phyloP scores from a whole-genome alignment of 2,888 invertebrate species.

The Atherix ibis region DNA sequence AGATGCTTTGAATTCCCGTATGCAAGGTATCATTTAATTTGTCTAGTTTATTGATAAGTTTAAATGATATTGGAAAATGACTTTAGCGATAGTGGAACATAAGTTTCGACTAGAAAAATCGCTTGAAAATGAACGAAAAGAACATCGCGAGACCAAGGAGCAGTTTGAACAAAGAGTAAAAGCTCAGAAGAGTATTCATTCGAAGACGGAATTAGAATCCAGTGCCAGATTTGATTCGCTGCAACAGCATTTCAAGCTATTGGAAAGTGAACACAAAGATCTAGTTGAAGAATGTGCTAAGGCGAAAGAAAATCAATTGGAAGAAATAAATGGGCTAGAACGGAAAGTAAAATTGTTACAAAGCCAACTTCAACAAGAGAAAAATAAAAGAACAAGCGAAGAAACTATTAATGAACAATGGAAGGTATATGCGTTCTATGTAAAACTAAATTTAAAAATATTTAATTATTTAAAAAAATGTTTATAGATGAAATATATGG shows the following conservation, averaged over 20 bases:
- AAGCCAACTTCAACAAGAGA: conserved; percentile 34
- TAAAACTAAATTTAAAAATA: neutral
- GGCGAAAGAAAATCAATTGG: conserved; percentile 33
- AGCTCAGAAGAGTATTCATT: conserved; percentile 34
- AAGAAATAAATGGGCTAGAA: conserved; percentile 34
- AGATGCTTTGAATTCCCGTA: conserved; percentile 39
- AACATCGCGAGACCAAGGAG: conserved; percentile 36
- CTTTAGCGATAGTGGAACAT: conserved; percentile 39
- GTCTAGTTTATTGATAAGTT: too few relatives aligned
- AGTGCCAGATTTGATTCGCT: conserved; percentile 38
- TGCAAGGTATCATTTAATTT: conserved; percentile 43
- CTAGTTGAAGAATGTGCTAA: conserved; percentile 35
- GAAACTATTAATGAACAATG: conserved; percentile 29
- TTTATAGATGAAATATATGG: conserved; percentile 22
- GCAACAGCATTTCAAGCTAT: conserved; percentile 38
- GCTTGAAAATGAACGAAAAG: conserved; percentile 38
- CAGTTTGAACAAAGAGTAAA: conserved; percentile 35
- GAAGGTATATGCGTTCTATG: conserved; percentile 24
- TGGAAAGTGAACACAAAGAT: conserved; percentile 37
- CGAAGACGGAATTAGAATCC: conserved; percentile 35
- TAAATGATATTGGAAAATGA: too few relatives aligned
- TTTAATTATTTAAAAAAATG: neutral
- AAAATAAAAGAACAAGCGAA: conserved; percentile 21
- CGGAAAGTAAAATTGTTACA: conserved; percentile 34
- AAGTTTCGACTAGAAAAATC: conserved; percentile 41